These are phyloP conservation scores for Platysteira castanea DNA, from an alignment of 2,113 vertebrate species.

Conservation along the genomic window DNA sequence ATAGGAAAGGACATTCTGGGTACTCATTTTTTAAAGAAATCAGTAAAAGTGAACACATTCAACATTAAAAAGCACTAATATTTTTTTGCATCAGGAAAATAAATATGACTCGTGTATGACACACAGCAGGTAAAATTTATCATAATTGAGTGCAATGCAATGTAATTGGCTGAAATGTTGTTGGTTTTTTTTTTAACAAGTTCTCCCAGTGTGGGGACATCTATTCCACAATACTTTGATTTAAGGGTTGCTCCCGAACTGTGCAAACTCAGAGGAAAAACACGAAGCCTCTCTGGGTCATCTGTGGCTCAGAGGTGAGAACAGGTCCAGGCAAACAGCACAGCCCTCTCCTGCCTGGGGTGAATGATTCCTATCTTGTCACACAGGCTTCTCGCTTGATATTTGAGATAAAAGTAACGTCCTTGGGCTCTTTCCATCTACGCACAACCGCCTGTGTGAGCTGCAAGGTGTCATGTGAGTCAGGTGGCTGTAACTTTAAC, in stretches of 20 bases:
- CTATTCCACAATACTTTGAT: neutral
- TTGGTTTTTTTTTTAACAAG: neutral
- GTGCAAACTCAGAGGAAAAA: neutral
- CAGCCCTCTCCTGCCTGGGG: neutral
- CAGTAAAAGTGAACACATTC: neutral
- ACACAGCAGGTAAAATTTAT: neutral
- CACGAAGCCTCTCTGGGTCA: neutral
- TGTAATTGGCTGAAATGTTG: neutral
- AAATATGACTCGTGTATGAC: neutral
- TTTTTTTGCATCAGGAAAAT: neutral
- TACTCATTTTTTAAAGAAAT: neutral
- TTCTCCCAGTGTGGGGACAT: neutral
- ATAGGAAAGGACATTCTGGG: neutral
- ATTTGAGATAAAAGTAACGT: neutral
- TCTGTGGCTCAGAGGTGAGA: neutral
- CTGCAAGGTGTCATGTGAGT: neutral
- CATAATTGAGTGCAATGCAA: neutral
- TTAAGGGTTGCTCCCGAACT: neutral
- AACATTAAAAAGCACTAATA: neutral
- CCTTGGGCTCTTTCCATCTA: neutral
- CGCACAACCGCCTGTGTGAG: neutral
- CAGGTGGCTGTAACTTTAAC: neutral
- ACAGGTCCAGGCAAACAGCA: neutral
- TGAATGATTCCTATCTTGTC: neutral
- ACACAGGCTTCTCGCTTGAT: neutral